Evolutionary conservation across 1,140 invertebrate species (phyloP).

Genomic region (Ooceraea biroi): DNA sequence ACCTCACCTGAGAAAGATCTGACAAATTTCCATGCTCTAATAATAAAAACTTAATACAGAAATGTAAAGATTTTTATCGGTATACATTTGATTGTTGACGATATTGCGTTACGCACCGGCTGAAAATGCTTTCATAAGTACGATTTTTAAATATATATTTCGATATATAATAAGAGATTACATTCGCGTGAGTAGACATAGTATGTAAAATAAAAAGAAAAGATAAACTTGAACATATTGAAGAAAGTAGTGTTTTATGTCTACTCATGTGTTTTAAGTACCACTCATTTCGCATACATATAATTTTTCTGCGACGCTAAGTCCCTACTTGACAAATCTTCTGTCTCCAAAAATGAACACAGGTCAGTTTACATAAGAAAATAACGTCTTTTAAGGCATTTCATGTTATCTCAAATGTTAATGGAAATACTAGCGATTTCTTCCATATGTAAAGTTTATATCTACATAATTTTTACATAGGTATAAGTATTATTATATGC

Average conservation of each 20-base stretch:
- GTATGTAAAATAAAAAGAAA: neutral
- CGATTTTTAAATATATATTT: conserved; percentile 20
- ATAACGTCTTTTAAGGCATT: neutral
- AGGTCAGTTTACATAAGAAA: neutral
- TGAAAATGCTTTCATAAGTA: conserved; percentile 26
- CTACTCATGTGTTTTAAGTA: too few relatives aligned
- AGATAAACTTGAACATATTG: neutral
- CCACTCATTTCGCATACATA: neutral
- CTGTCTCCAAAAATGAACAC: neutral
- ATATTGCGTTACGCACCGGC: neutral
- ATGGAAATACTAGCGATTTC: conserved; percentile 12
- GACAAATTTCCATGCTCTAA: neutral
- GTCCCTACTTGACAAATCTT: neutral
- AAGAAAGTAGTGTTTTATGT: neutral
- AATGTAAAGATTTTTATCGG: neutral
- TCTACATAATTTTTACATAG: neutral
- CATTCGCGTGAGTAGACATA: neutral
- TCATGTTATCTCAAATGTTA: neutral
- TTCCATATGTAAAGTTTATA: neutral
- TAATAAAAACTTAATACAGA: conserved; percentile 11
- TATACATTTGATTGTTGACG: neutral
- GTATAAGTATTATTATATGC: neutral
- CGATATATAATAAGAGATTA: conserved; percentile 10
- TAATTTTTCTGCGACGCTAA: neutral
- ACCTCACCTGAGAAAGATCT: too few relatives aligned